phyloP scores from a whole-genome alignment of 1,140 invertebrate species.

The Formica exsecta region DNA sequence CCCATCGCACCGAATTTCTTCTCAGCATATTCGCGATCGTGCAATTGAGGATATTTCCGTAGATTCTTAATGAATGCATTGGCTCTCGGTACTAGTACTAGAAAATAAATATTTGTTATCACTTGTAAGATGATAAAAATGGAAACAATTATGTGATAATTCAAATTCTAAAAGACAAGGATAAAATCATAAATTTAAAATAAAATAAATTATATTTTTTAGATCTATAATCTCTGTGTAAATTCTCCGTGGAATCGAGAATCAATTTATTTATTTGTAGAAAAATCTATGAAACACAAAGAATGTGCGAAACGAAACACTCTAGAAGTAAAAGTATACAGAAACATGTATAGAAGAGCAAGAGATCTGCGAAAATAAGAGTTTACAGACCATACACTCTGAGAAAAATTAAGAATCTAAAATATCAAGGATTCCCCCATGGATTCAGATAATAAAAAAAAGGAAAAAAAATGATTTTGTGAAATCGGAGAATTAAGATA shows the following conservation, averaged over 20 bases:
- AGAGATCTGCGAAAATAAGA: background rate
- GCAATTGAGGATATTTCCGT: constrained; percentile 90
- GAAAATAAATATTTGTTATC: constrained; percentile 70
- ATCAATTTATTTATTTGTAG: no score
- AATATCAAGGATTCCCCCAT: background rate
- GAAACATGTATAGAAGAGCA: background rate
- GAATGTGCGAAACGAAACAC: constrained; percentile 12
- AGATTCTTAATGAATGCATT: constrained; percentile 89
- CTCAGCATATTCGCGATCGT: constrained; percentile 90
- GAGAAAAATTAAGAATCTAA: background rate
- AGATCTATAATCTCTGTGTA: no score
- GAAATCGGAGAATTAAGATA: background rate
- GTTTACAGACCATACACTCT: background rate
- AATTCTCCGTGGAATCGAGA: no score
- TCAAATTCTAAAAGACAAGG: no score
- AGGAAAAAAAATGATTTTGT: background rate
- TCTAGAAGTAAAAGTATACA: background rate
- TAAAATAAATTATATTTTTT: no score
- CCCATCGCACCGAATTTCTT: constrained; percentile 87
- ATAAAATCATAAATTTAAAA: no score
- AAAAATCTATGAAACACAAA: no score
- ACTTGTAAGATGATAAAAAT: background rate
- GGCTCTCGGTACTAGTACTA: constrained; percentile 89
- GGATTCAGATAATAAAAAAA: background rate
- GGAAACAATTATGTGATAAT: background rate